Percentiles rank a stretch among this genome's conserved stretches.
These are phyloP conservation scores for Chymomyza procnemis DNA, from an alignment of 2,888 invertebrate genomes.

Conservation along the genomic window DNA sequence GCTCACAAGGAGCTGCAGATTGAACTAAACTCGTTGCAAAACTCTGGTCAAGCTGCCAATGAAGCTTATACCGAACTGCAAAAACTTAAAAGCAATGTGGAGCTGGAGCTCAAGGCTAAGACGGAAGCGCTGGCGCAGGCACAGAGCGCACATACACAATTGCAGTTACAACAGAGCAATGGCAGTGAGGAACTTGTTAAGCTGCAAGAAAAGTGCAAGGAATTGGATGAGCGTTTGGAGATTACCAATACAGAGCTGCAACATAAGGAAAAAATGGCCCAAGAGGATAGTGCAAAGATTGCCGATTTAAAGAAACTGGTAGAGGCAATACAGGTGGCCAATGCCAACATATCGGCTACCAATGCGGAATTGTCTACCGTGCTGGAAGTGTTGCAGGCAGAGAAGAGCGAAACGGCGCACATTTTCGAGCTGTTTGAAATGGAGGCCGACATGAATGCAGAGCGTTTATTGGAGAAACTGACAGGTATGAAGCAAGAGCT, in stretches of 20 bases:
- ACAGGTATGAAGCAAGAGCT: constrained; percentile 64
- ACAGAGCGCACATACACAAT: constrained; percentile 26
- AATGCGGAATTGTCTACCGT: constrained; percentile 66
- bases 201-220: constrained; percentile 46
- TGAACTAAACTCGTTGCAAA: constrained; percentile 27
- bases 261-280: constrained; percentile 60
- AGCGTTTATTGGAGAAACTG: constrained; percentile 59
- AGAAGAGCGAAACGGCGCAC: constrained; percentile 71
- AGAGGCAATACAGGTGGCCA: constrained; percentile 66
- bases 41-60: neutral
- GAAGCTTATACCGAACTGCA: neutral
- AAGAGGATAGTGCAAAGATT: constrained; percentile 67
- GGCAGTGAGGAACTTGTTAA: constrained; percentile 35
- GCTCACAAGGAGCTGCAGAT: constrained; percentile 33
- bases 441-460: constrained; percentile 70
- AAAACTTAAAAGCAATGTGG: neutral
- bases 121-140: constrained; percentile 29
- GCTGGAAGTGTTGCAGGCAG: constrained; percentile 63
- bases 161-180: constrained; percentile 50
- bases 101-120: constrained; percentile 24
- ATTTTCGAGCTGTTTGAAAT: constrained; percentile 75
- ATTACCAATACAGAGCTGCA: constrained; percentile 55
- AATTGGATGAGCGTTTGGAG: constrained; percentile 59
- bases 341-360: constrained; percentile 68
- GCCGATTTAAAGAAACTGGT: constrained; percentile 64